phyloP scores from a whole-genome alignment of 2,888 invertebrate genomes.

The Galerucella pusilla region DNA sequence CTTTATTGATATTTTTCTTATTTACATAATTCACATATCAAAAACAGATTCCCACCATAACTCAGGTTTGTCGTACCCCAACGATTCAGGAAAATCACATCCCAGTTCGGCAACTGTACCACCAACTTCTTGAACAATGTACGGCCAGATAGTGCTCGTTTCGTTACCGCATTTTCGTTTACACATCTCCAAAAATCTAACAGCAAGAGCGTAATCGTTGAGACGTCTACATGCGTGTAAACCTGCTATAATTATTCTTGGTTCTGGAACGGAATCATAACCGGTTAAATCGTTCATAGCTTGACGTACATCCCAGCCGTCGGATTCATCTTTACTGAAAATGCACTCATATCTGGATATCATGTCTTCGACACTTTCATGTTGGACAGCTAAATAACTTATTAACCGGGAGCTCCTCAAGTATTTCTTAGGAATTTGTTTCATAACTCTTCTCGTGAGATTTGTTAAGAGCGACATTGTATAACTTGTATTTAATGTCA shows the following conservation, averaged over 20 bases:
- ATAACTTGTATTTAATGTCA: background rate
- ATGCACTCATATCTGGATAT: conserved; percentile 73
- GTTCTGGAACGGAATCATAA: conserved; percentile 72
- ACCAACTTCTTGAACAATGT: conserved; percentile 87
- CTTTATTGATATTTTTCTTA: background rate
- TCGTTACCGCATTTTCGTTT: conserved; percentile 86
- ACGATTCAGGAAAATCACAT: conserved; percentile 90
- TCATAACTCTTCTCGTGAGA: background rate
- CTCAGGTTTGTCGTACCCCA: conserved; percentile 98
- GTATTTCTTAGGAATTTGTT: background rate
- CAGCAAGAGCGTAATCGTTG: conserved; percentile 74
- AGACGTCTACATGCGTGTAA: conserved; percentile 73
- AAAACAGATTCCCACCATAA: conserved; percentile 81
- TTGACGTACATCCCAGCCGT: conserved; percentile 80
- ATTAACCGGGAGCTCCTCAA: conserved; percentile 12
- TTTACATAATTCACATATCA: conserved; percentile 67
- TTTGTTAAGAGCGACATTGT: background rate
- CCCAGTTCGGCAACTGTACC: conserved; percentile 94
- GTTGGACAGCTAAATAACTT: conserved; percentile 28
- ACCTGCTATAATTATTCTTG: conserved; percentile 69
- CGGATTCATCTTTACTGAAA: conserved; percentile 87
- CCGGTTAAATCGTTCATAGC: conserved; percentile 69
- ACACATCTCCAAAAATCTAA: conserved; percentile 87
- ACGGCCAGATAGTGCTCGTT: conserved; percentile 84
- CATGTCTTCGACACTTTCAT: conserved; percentile 33